Conservation (phyloP, 2,113 vertebrate genomes). For the Oostethus manadensis region DNA sequence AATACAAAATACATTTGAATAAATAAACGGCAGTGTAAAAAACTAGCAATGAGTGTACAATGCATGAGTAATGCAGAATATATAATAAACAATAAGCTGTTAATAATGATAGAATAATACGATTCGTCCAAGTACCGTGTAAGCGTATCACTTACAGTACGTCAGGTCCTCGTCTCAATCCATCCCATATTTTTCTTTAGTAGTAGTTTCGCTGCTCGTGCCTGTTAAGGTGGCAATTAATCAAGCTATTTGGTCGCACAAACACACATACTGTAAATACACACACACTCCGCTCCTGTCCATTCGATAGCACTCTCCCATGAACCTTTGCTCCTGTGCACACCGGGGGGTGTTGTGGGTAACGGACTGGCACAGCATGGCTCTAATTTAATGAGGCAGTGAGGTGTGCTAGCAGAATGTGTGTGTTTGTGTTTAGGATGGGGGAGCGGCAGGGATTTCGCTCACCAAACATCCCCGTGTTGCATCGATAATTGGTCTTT, state of each 20-base stretch:
- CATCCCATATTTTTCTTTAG: too few species aligned
- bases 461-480: conserved; percentile 42
- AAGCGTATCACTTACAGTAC: too few species aligned
- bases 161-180: too few species aligned
- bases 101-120: too few species aligned
- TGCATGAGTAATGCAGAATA: too few species aligned
- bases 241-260: conserved; percentile 27
- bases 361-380: conserved; percentile 55
- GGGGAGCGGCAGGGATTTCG: conserved; percentile 12
- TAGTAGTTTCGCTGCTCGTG: conserved; percentile 6
- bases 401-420: conserved; percentile 18
- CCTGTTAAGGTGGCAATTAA: conserved; percentile 30
- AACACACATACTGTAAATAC: conserved; percentile 24
- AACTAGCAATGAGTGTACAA: too few species aligned
- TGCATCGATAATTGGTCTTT: conserved; percentile 53
- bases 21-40: too few species aligned
- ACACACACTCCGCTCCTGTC: conserved; percentile 29
- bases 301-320: conserved; percentile 62
- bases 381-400: conserved; percentile 67
- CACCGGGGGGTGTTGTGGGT: conserved; percentile 54
- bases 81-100: too few species aligned
- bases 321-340: conserved; percentile 60
- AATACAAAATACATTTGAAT: too few species aligned
- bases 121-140: too few species aligned
- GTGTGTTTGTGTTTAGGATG: conserved; percentile 9